A percentile compares a stretch with the other conserved stretches of the same genome.
Conservation (phyloP, 2,888 invertebrate species). For the Odontocolon sp. region DNA sequence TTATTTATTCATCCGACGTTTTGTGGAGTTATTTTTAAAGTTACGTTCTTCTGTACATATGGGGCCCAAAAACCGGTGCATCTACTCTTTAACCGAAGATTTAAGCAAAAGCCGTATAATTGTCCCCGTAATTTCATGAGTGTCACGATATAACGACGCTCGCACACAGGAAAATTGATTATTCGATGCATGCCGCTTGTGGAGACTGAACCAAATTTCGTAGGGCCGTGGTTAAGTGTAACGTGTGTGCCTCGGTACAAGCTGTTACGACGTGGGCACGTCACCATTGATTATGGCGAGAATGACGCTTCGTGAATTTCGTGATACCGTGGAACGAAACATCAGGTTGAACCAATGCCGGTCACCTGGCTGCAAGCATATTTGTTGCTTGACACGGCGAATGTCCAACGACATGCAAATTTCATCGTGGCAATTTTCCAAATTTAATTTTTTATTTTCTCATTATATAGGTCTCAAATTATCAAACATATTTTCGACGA, state of each 20-base stretch:
- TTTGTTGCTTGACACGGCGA: too few species aligned
- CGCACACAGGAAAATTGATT: conserved; percentile 45
- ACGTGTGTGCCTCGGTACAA: conserved; percentile 21
- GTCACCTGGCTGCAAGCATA: too few species aligned
- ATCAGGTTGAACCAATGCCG: neutral
- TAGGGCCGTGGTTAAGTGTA: neutral
- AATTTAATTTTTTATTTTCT: too few species aligned
- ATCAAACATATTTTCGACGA: too few species aligned
- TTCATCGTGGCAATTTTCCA: too few species aligned
- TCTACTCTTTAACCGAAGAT: too few species aligned
- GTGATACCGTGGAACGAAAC: conserved; percentile 1
- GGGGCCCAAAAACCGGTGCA: too few species aligned
- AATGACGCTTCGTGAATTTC: conserved; percentile 33
- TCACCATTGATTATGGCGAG: conserved; percentile 51
- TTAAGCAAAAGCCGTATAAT: neutral
- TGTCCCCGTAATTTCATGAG: conserved; percentile 26
- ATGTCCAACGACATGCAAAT: too few species aligned
- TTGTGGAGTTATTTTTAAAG: too few species aligned
- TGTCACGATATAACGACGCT: conserved; percentile 29
- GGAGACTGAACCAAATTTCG: conserved; percentile 46
- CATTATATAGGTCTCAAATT: too few species aligned
- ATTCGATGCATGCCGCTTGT: conserved; percentile 19
- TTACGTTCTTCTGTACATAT: neutral
- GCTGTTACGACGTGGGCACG: conserved; percentile 48
- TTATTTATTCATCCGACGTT: too few species aligned